These are phyloP conservation scores for Pollicipes pollicipes DNA, from an alignment of 1,140 invertebrate genomes.

Conservation along the genomic window DNA sequence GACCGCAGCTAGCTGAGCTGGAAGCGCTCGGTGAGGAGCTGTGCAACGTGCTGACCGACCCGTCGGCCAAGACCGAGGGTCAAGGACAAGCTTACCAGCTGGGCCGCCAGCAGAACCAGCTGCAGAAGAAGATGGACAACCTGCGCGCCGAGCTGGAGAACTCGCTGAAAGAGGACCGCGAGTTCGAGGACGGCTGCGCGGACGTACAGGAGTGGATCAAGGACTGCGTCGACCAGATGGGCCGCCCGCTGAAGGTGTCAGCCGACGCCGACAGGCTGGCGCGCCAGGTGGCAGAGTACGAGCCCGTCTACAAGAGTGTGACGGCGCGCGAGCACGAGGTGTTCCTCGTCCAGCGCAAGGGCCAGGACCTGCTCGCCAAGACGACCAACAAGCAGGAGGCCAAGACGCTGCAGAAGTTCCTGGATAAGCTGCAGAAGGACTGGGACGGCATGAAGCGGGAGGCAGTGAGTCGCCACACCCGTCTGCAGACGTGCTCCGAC, in stretches of 20 bases:
- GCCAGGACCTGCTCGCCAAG: conserved; percentile 48
- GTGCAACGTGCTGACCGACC: conserved; percentile 73
- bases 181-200: conserved; percentile 68
- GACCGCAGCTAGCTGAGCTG: conserved; percentile 66
- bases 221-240: conserved; percentile 49
- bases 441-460: conserved; percentile 80
- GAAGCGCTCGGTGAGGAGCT: conserved; percentile 69
- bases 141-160: conserved; percentile 78
- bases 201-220: conserved; percentile 74
- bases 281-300: conserved; percentile 64
- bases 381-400: conserved; percentile 31
- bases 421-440: conserved; percentile 67
- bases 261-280: conserved; percentile 64
- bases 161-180: conserved; percentile 46
- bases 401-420: conserved; percentile 38
- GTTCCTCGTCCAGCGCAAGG: conserved; percentile 83
- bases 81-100: conserved; percentile 65
- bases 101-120: conserved; percentile 59
- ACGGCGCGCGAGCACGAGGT: conserved; percentile 80
- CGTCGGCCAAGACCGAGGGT: conserved; percentile 76
- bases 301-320: conserved; percentile 67
- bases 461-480: conserved; percentile 59
- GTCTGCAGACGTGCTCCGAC: conserved; percentile 72
- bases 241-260: conserved; percentile 60
- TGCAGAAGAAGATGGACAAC: conserved; percentile 75